Percentiles rank a stretch among this genome's conserved stretches.
phyloP scores from a whole-genome alignment of 1,140 invertebrate species.

The Schlechtendalia chinensis region DNA sequence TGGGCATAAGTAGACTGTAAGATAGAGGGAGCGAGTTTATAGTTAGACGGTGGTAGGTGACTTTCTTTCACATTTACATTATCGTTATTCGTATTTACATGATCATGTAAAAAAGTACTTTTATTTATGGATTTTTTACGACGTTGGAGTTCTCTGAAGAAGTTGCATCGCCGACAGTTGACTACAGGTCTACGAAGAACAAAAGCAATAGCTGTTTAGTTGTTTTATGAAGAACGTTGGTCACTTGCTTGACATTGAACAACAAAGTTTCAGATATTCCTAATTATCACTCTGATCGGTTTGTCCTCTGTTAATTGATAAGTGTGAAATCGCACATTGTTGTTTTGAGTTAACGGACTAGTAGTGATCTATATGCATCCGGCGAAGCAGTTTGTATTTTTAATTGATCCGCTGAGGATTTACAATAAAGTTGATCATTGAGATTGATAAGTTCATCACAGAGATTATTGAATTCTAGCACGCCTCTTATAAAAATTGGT shows the following conservation, averaged over 20 bases:
- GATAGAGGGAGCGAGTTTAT: too few species aligned
- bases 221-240: neutral
- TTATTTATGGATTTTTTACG: constrained; percentile 9
- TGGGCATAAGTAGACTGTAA: too few species aligned
- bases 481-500: neutral
- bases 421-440: neutral
- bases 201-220: neutral
- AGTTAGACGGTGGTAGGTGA: too few species aligned
- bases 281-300: neutral
- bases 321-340: neutral
- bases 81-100: too few species aligned
- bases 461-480: neutral
- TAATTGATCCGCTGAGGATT: neutral
- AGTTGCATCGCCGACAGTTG: too few species aligned
- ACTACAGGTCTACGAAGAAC: neutral
- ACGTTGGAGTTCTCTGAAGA: too few species aligned
- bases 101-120: neutral
- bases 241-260: neutral
- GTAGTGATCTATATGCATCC: neutral
- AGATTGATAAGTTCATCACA: neutral
- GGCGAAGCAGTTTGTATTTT: neutral
- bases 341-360: neutral
- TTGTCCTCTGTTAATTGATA: neutral
- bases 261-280: neutral
- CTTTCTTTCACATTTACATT: too few species aligned